Conservation (phyloP, 1,140 invertebrate genomes). For the Mya arenaria region DNA sequence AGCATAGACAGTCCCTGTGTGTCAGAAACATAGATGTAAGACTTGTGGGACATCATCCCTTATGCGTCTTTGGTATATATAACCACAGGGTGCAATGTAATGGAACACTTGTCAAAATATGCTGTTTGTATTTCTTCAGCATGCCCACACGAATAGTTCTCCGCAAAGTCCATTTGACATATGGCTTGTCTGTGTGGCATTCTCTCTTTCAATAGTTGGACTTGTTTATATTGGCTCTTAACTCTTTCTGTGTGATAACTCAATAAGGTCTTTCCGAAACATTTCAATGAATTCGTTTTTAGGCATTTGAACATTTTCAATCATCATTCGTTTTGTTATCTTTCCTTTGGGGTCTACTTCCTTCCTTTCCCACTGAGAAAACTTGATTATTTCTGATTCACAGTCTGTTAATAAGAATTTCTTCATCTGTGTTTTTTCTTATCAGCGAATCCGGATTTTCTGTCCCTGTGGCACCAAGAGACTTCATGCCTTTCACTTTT, state of each 20-base stretch:
- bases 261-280: not conserved
- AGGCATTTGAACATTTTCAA: not conserved
- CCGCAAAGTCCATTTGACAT: slow-evolving; percentile 58
- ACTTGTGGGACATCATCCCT: not conserved
- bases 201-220: slow-evolving; percentile 33
- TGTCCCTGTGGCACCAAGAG: not conserved
- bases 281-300: slow-evolving; percentile 31
- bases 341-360: slow-evolving; percentile 34
- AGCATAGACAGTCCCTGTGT: not conserved
- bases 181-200: slow-evolving; percentile 36
- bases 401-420: not conserved
- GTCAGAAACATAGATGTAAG: not conserved
- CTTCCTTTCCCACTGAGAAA: slow-evolving; percentile 47
- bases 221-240: slow-evolving; percentile 30
- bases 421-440: not conserved
- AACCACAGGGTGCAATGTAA: not conserved
- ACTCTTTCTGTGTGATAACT: slow-evolving; percentile 49
- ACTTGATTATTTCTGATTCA: slow-evolving; percentile 16
- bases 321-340: slow-evolving; percentile 39
- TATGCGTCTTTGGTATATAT: not conserved
- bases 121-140: slow-evolving; percentile 4
- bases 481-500: slow-evolving; percentile 26
- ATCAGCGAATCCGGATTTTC: slow-evolving; percentile 44
- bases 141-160: slow-evolving; percentile 15
- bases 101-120: slow-evolving; percentile 7